Percentiles rank a stretch among this genome's conserved stretches.
Conservation (phyloP, 2,113 vertebrate genomes). For the Corydoras maculifer region DNA sequence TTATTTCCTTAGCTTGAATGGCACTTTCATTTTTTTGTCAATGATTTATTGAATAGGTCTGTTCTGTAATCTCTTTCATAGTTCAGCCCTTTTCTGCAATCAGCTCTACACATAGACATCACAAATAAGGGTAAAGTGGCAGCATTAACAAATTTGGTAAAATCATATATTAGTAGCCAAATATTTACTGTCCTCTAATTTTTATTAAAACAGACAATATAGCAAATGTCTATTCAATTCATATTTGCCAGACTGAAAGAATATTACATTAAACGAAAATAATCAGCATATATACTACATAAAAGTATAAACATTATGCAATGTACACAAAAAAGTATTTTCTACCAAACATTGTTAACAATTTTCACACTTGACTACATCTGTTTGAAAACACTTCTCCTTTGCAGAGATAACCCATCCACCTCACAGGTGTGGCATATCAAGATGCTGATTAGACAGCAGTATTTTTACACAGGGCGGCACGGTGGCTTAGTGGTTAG, state of each 20-base stretch:
- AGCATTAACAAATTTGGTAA: background rate
- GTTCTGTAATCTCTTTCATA: conserved; percentile 26
- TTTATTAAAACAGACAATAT: conserved; percentile 1
- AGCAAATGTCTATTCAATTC: background rate
- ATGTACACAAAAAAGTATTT: no score
- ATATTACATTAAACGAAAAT: background rate
- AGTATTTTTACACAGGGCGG: no score
- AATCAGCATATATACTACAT: background rate
- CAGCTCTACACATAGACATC: conserved; percentile 14
- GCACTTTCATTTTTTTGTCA: conserved; percentile 26
- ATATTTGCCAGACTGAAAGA: background rate
- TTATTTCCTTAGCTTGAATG: conserved; percentile 23
- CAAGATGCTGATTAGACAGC: no score
- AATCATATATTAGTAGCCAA: background rate
- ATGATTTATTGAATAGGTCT: conserved; percentile 32
- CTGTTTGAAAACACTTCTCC: no score
- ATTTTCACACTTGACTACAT: no score
- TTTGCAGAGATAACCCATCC: no score
- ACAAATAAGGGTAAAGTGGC: conserved; percentile 8
- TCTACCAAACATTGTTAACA: no score
- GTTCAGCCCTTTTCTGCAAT: background rate
- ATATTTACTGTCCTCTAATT: conserved; percentile 12
- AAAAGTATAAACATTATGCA: no score
- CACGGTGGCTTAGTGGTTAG: no score
- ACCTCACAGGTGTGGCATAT: no score